Evolutionary conservation across 2,888 invertebrate species (phyloP), one percentile per base, ranked within the genome.

Genomic region (Limulus polyphemus): DNA sequence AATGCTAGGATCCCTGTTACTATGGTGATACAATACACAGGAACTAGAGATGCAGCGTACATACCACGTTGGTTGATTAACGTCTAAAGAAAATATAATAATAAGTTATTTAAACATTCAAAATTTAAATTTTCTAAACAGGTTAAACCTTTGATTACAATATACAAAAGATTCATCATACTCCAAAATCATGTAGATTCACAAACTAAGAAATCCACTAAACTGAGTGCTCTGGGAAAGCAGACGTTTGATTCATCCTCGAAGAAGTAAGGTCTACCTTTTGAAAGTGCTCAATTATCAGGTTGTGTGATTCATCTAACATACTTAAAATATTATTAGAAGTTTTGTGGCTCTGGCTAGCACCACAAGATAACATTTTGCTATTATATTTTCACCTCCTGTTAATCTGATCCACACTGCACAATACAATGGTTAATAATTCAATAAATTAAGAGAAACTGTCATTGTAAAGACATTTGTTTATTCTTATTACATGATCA

Each of bases 21-120:
- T 9, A 84, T 62, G 59, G 89, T 80, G 60, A 89, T 77, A 49
- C 82, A 70, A 72, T 87, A 88, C 52, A 84, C 83, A 0, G 86
- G 83, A 59, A 85, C 74, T 60, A 90, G 79, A 4, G 86, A 86
- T 4, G 82, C 84, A 47, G 80, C 79, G 74, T 90, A 90, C 56
- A 83, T 72, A 70, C 84, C 83, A 67, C 79, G 79, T 61, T 79
- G 79, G 75, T 91, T 91, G 48, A 91, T 77, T 68, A 92, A 78
- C 59, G 91, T 91, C 73, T 76, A 70, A 11, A 71, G 67, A 56
- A 59, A 56, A 65, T 60, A 61, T 62, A 63, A 10, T 17, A 32
- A 47, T 16, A 49, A 17, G 46, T n/a, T 1, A 16, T 49, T 14
- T 16, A 55, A 12, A 56, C 14, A 57, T 61, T 49, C 69, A 62